Percentiles rank a stretch among this genome's conserved stretches.
Conservation (phyloP, 2,888 invertebrate genomes). For the Macrophya alboannulata region DNA sequence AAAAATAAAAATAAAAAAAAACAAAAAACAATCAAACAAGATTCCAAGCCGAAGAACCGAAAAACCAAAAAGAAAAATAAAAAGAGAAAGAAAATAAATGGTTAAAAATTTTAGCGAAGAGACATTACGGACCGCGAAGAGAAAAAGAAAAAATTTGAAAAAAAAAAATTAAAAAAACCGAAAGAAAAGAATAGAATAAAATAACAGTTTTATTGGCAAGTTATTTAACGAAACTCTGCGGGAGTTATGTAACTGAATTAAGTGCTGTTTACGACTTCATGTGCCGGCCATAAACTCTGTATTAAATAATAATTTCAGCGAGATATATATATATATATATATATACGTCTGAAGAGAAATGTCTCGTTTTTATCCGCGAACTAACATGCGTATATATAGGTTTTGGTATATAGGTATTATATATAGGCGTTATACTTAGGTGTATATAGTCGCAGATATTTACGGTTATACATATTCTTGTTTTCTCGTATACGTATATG, state of each 20-base stretch:
- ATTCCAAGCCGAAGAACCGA: background rate
- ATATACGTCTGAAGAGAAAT: background rate
- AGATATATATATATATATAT: too few species aligned
- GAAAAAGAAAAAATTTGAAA: background rate
- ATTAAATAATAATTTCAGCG: conserved; percentile 68
- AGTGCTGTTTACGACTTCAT: conserved; percentile 66
- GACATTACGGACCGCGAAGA: background rate
- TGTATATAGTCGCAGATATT: background rate
- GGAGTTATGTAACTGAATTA: conserved; percentile 65
- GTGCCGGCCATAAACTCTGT: conserved; percentile 62
- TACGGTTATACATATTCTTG: background rate
- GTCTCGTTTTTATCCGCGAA: background rate
- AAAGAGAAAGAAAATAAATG: background rate
- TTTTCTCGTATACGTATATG: background rate
- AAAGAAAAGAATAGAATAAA: too few species aligned
- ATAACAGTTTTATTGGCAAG: conserved; percentile 56
- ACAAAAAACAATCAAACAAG: background rate
- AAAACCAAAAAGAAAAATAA: background rate
- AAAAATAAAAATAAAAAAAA: background rate
- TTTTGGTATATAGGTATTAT: background rate
- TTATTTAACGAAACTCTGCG: conserved; percentile 55
- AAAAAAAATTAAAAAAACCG: too few species aligned
- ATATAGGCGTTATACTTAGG: background rate
- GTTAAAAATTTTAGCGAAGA: background rate
- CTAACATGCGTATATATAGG: too few species aligned